These are phyloP conservation scores for Leptocoma aspasia DNA, from an alignment of 2,113 vertebrate genomes.

Conservation along the genomic window DNA sequence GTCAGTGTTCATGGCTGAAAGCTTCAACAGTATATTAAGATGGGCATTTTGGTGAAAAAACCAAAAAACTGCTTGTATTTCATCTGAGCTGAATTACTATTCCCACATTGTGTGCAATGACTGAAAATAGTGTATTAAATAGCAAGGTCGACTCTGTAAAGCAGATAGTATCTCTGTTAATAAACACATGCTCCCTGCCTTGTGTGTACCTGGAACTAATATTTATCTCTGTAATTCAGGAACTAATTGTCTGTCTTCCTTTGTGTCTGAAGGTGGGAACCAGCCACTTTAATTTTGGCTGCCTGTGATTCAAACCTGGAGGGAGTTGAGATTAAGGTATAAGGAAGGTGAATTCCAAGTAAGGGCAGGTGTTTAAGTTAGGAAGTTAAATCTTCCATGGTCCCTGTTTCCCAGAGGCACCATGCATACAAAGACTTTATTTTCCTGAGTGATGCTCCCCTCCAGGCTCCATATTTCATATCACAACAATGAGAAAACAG, in stretches of 20 bases:
- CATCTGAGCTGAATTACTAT: neutral
- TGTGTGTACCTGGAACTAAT: neutral
- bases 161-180: neutral
- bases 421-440: neutral
- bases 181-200: neutral
- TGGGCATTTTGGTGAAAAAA: neutral
- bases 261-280: neutral
- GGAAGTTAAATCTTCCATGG: neutral
- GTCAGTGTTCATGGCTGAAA: neutral
- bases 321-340: neutral
- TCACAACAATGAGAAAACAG: too few species aligned
- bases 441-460: neutral
- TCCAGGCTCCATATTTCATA: neutral
- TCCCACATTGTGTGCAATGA: neutral
- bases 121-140: neutral
- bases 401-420: neutral
- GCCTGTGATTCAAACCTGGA: neutral
- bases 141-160: neutral
- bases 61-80: neutral
- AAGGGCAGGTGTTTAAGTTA: neutral
- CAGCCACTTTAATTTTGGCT: neutral
- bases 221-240: neutral
- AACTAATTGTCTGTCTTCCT: neutral
- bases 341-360: neutral
- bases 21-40: neutral